Conservation (phyloP, 2,113 vertebrate species). For the Chaenocephalus aceratus region DNA sequence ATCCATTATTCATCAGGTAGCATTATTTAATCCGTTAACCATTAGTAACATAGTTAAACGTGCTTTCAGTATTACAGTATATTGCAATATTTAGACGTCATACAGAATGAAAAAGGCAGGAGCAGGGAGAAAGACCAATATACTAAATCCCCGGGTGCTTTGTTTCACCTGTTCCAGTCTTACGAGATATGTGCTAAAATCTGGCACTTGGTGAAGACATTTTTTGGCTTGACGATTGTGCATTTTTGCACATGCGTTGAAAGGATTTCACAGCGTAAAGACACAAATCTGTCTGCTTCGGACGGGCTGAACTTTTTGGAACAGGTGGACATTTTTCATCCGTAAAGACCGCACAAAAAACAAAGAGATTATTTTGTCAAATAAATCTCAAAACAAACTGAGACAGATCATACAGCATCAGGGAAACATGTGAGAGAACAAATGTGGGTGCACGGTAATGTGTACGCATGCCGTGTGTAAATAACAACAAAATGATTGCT, state of each 20-base stretch:
- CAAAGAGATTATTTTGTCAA: conserved; percentile 26
- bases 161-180: background rate
- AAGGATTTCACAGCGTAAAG: background rate
- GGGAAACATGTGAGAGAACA: background rate
- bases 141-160: conserved; percentile 3
- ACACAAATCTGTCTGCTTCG: background rate
- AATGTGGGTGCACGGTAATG: background rate
- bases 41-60: background rate
- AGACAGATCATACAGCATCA: background rate
- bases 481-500: too few relatives aligned
- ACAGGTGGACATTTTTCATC: background rate
- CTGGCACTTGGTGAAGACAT: background rate
- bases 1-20: conserved; percentile 22
- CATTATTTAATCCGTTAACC: conserved; percentile 10
- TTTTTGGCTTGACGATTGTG: background rate
- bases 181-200: background rate
- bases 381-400: background rate
- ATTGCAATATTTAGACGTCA: background rate
- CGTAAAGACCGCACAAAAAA: background rate
- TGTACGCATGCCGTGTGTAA: background rate
- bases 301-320: conserved; percentile 7
- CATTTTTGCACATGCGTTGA: background rate
- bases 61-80: background rate
- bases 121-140: background rate
- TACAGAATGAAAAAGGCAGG: background rate